These are phyloP conservation scores for Heliconius eleuchia DNA, from an alignment of 1,140 invertebrate genomes.

Conservation along the genomic window DNA sequence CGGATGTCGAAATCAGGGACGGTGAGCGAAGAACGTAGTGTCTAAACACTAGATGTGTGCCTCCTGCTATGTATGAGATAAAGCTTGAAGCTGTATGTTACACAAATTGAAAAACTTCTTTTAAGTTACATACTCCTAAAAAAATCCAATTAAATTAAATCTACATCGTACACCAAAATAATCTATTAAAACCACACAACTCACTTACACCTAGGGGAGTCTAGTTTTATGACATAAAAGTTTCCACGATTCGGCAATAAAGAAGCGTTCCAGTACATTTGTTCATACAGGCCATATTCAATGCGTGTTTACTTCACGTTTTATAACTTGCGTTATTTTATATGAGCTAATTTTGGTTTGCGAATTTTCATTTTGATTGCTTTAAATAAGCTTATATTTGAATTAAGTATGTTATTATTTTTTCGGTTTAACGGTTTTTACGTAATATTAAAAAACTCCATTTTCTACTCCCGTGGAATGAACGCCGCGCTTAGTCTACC, in stretches of 20 bases:
- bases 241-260: conserved; percentile 21
- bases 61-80: too few species aligned
- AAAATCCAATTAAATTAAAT: background rate
- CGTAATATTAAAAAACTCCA: too few species aligned
- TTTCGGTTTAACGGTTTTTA: too few species aligned
- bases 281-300: conserved; percentile 1
- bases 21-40: too few species aligned
- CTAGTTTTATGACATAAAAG: conserved; percentile 1
- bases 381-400: background rate
- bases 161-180: background rate
- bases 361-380: background rate
- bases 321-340: conserved; percentile 13
- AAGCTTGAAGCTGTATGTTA: too few species aligned
- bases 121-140: background rate
- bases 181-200: background rate
- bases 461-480: too few species aligned
- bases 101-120: background rate
- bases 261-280: conserved; percentile 7
- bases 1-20: too few species aligned
- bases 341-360: conserved; percentile 16
- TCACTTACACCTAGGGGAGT: background rate
- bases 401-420: too few species aligned
- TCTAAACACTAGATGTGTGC: too few species aligned
- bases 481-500: too few species aligned
- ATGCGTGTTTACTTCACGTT: conserved; percentile 18